phyloP scores from a whole-genome alignment of 2,797 vertebrate species.

The Hemibagrus guttatus region DNA sequence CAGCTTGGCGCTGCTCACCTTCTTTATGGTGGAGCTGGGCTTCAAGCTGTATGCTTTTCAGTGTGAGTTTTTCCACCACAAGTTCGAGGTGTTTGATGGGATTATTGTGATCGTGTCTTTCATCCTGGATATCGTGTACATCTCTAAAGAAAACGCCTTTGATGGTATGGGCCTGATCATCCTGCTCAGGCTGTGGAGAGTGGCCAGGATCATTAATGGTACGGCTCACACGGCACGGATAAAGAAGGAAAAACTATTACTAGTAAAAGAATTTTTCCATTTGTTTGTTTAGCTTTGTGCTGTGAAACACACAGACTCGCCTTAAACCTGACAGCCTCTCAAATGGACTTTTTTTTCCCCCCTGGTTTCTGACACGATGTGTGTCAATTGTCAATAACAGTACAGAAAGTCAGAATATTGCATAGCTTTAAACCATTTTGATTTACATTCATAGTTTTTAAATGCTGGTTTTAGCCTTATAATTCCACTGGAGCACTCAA shows the following conservation, averaged over 20 bases:
- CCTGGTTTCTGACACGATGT: background rate
- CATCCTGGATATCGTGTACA: slow-evolving; percentile 82
- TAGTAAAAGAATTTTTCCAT: background rate
- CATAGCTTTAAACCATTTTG: background rate
- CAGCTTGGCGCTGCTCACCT: slow-evolving; percentile 85
- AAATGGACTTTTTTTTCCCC: background rate
- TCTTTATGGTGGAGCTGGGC: slow-evolving; percentile 88
- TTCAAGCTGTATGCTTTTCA: slow-evolving; percentile 87
- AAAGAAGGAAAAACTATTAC: background rate
- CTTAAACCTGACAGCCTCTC: background rate
- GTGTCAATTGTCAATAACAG: background rate
- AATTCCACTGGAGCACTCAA: background rate
- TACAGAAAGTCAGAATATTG: background rate
- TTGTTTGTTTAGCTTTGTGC: background rate
- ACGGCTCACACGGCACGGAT: slow-evolving; percentile 34
- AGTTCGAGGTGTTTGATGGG: slow-evolving; percentile 93
- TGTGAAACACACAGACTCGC: background rate
- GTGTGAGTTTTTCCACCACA: slow-evolving; percentile 91
- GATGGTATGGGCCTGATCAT: slow-evolving; percentile 89
- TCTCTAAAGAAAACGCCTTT: slow-evolving; percentile 83
- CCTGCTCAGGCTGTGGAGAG: slow-evolving; percentile 92
- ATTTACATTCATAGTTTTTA: background rate
- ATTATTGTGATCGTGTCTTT: slow-evolving; percentile 88
- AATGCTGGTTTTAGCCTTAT: background rate
- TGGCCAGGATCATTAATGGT: slow-evolving; percentile 95